A percentile compares a stretch with the other conserved stretches of the same genome.
Conservation (phyloP, 1,140 invertebrate genomes). For the Sinonovacula constricta region DNA sequence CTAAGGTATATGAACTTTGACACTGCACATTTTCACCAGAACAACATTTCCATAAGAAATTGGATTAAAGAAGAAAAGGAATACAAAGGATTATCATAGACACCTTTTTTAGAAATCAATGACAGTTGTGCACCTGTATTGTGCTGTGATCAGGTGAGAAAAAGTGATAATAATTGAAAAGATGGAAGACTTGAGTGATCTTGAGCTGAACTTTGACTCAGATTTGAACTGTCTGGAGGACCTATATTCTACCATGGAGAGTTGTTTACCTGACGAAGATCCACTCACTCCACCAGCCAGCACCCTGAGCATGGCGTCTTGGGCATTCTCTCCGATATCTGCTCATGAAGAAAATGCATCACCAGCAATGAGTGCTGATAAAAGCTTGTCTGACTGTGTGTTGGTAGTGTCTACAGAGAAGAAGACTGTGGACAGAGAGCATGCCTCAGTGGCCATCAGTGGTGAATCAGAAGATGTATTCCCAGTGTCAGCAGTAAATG, state of each 20-base stretch:
- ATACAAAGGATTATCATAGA: background rate
- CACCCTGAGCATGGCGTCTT: slow-evolving; percentile 40
- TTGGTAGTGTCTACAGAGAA: background rate
- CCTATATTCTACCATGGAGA: no score
- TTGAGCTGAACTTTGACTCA: no score
- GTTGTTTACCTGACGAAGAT: no score
- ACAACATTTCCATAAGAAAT: no score
- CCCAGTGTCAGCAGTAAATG: background rate
- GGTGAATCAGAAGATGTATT: background rate
- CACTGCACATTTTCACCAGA: no score
- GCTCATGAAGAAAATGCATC: background rate
- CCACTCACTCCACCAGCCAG: no score
- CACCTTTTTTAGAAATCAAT: background rate
- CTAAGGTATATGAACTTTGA: background rate
- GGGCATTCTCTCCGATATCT: slow-evolving; percentile 49
- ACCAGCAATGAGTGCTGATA: background rate
- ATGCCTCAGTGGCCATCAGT: background rate
- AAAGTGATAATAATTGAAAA: no score
- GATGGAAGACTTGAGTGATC: no score
- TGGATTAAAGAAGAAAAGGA: no score
- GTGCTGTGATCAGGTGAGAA: no score
- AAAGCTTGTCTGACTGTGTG: background rate
- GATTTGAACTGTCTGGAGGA: no score
- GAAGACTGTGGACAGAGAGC: background rate
- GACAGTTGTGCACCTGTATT: no score